Conservation (phyloP, 2,797 vertebrate genomes). For the Calcarius lapponicus region DNA sequence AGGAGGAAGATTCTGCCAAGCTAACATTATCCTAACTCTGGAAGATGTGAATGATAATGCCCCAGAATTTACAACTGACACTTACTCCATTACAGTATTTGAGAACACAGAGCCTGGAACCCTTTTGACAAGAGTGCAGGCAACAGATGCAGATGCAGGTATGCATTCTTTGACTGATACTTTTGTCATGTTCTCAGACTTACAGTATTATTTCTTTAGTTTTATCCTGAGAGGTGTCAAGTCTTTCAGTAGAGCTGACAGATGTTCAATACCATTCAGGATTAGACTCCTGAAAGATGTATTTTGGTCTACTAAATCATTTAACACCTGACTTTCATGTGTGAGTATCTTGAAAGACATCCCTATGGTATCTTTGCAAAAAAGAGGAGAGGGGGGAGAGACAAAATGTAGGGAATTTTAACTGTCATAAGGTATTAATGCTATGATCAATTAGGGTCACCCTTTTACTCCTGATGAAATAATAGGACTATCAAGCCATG, state of each 20-base stretch:
- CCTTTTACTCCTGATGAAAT: background rate
- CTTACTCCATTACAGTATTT: constrained; percentile 89
- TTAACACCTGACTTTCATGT: background rate
- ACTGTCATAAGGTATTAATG: background rate
- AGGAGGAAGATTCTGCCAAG: constrained; percentile 90
- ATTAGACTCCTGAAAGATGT: background rate
- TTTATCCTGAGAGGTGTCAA: background rate
- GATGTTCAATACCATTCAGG: background rate
- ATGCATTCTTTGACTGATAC: background rate
- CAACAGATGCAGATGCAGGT: constrained; percentile 89
- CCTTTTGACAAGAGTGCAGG: constrained; percentile 87
- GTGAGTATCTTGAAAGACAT: background rate
- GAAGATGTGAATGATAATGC: constrained; percentile 95
- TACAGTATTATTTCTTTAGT: background rate
- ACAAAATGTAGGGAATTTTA: background rate
- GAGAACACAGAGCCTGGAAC: constrained; percentile 95
- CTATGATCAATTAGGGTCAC: background rate
- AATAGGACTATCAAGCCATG: background rate
- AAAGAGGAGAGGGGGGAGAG: background rate
- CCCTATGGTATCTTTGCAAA: background rate
- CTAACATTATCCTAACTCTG: constrained; percentile 82
- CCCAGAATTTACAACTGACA: constrained; percentile 88
- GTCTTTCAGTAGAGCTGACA: background rate
- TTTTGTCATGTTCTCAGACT: background rate
- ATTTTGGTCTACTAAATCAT: background rate